Evolutionary conservation across 2,888 invertebrate species (phyloP).

Genomic region (Pegoplata infirma): DNA sequence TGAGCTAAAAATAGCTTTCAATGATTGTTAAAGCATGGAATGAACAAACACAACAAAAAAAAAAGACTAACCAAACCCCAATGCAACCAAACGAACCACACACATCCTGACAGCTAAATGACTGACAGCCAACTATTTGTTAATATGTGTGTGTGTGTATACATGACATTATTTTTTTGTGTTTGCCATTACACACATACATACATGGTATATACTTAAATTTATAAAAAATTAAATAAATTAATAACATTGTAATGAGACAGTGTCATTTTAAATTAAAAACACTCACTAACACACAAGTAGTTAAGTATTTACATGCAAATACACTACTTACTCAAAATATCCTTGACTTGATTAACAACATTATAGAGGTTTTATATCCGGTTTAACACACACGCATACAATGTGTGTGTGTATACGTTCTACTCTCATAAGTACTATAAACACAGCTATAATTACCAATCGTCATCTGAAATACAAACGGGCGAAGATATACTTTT

Average conservation of each 20-base stretch:
- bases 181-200: too few species aligned
- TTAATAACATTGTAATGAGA: conserved; percentile 58
- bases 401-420: too few species aligned
- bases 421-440: too few species aligned
- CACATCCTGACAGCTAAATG: conserved; percentile 51
- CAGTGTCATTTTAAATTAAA: conserved; percentile 55
- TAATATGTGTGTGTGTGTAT: conserved; percentile 1
- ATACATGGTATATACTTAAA: conserved; percentile 14
- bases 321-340: conserved; percentile 7
- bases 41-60: too few species aligned
- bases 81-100: conserved; percentile 48
- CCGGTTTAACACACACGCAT: conserved; percentile 3
- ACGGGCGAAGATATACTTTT: too few species aligned
- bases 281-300: conserved; percentile 16
- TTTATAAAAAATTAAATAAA: conserved; percentile 35
- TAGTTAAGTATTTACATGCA: not conserved
- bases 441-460: too few species aligned
- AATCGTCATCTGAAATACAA: too few species aligned
- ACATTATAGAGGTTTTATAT: conserved; percentile 49
- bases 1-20: conserved; percentile 25
- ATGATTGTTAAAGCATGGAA: conserved; percentile 6
- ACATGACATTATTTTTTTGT: not conserved
- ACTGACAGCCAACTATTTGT: conserved; percentile 36
- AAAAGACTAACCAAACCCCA: conserved; percentile 46
- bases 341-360: conserved; percentile 51